These are phyloP conservation scores for Hirundo rustica DNA, from an alignment of 2,797 vertebrate genomes.

Conservation along the genomic window DNA sequence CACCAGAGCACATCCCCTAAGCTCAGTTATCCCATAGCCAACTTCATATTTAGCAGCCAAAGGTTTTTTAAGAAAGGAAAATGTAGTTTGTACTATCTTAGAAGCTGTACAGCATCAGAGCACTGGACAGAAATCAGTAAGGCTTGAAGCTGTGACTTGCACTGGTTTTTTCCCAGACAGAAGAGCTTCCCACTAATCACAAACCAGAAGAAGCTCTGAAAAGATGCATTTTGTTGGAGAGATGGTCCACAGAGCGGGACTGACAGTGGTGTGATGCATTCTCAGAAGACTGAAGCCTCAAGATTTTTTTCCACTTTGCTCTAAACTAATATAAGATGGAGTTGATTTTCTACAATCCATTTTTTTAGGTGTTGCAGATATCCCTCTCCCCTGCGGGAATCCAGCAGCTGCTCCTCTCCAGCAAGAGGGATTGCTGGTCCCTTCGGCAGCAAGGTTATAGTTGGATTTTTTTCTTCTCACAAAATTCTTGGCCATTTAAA, in stretches of 20 bases:
- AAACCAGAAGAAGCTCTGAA: background rate
- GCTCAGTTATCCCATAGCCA: background rate
- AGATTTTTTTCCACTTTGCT: background rate
- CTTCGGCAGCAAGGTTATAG: background rate
- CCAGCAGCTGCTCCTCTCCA: background rate
- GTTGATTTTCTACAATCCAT: background rate
- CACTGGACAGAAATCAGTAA: background rate
- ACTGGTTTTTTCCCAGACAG: background rate
- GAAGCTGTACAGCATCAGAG: background rate
- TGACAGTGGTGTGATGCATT: background rate
- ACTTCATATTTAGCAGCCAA: background rate
- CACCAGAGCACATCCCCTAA: background rate
- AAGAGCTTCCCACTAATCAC: background rate
- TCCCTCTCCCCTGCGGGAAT: background rate
- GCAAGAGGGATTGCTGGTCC: background rate
- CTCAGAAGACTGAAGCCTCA: background rate
- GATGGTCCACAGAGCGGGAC: background rate
- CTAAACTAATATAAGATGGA: background rate
- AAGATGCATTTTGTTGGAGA: background rate
- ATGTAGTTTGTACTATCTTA: background rate
- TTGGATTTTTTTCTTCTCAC: background rate
- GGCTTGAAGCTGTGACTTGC: background rate
- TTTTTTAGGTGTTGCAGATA: background rate
- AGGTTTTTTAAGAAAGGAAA: background rate
- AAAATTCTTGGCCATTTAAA: background rate